Evolutionary conservation across 2,888 invertebrate species (phyloP).

Genomic region (Leptinotarsa peninsularis): DNA sequence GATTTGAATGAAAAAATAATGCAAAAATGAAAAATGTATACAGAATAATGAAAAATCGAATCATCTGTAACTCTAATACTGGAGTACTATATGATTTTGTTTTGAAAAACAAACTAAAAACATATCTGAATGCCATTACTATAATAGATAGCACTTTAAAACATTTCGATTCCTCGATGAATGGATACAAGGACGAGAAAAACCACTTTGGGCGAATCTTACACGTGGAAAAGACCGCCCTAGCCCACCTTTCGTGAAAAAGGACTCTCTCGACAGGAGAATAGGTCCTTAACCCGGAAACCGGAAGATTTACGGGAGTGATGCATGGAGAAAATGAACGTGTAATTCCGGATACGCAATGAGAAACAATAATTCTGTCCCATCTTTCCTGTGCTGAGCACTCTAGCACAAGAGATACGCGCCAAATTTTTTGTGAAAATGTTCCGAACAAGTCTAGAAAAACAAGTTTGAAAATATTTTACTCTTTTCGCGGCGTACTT

Average conservation of each 20-base stretch:
- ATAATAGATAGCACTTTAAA: background rate
- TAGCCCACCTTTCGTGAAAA: background rate
- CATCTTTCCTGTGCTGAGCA: background rate
- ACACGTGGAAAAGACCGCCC: background rate
- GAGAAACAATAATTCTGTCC: constrained; percentile 22
- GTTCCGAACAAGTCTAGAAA: too few relatives aligned
- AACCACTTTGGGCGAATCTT: constrained; percentile 1
- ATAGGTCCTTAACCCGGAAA: constrained; percentile 23
- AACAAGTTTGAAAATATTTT: too few relatives aligned
- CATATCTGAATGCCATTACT: background rate
- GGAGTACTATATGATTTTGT: background rate
- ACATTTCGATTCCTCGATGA: background rate
- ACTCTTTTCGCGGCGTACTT: too few relatives aligned
- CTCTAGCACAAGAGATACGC: background rate
- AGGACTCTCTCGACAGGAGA: constrained; percentile 13
- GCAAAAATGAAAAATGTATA: too few relatives aligned
- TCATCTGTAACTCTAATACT: too few relatives aligned
- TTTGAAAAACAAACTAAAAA: background rate
- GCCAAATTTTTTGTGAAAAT: background rate
- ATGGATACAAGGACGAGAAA: background rate
- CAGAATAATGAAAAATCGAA: too few relatives aligned
- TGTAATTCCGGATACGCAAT: constrained; percentile 23
- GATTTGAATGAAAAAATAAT: too few relatives aligned
- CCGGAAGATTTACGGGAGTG: constrained; percentile 20
- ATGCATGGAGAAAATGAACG: constrained; percentile 24